Base-by-base conservation (phyloP, 1,140 invertebrate genomes). In the Drosophila mayri region DNA sequence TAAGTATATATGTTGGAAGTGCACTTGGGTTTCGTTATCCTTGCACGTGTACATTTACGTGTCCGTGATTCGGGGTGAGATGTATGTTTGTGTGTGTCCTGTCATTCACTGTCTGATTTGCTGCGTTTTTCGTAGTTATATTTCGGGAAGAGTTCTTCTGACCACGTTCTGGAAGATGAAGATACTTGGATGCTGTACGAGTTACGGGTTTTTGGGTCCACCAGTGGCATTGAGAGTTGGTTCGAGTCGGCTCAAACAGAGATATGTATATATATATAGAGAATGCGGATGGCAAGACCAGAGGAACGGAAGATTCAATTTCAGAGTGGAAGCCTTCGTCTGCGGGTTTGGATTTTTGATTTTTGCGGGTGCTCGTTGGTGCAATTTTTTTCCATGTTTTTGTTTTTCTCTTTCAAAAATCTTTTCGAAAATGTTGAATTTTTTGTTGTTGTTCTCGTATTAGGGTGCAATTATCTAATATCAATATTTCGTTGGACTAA, bases 211-310 rank as follows among this genome's bases (percentile, higher is more conserved):
- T 40, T 40, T 43, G 20, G 44, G 58, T 77, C 84, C 84, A 88
- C 84, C 84, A 87, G 84, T 87, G 84, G 84, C 84, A 84, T 70
- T 83, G 28, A 74, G 62, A 90, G 76, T 80, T 81, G 57, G 68
- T 80, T 73, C 61, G 58, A 44, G 46, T 20, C 73, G 65, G 50
- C 50, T 71, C 50, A 71, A 76, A 49, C 68, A 5, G 16, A 28
- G 46, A 49, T 25, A 46, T 46, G 14, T 16, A 9, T 22, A 14
- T 41, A 25, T 16, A 64, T 16, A 28, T 28, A 54, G 32, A 18
- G 35, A 79, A 67, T 67, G 68, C 68, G 65, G 44, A 38, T 78
- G 68, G 65, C 71, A 66, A 70, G 57, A 49, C 71, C 37, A 62
- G 63, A 80, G 66, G 63, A 80, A 84, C 64, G 84, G 83, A 87